phyloP scores from a whole-genome alignment of 2,797 vertebrate species.

The Geotrypetes seraphini region DNA sequence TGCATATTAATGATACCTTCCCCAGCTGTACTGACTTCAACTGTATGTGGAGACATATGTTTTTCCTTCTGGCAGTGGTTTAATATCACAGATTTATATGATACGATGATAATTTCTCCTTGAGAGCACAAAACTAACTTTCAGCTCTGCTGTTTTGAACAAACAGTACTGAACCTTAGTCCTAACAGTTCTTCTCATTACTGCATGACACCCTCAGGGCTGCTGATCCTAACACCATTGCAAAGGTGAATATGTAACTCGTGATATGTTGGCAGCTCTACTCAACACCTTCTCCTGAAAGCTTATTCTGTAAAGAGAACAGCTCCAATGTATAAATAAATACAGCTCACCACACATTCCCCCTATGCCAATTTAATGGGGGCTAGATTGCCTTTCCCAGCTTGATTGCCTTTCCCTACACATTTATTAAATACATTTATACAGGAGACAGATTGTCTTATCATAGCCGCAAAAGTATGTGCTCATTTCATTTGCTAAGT shows the following conservation, averaged over 20 bases:
- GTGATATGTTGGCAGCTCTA: too few species aligned
- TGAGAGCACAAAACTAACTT: conserved; percentile 37
- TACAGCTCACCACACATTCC: too few species aligned
- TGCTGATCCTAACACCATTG: conserved; percentile 17
- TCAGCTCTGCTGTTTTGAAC: conserved; percentile 29
- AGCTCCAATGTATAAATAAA: too few species aligned
- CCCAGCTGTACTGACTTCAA: too few species aligned
- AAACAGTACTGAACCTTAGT: conserved; percentile 37
- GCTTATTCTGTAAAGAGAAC: too few species aligned
- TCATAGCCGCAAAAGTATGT: background rate
- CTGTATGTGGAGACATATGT: too few species aligned
- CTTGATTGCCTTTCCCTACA: background rate
- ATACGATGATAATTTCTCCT: conserved; percentile 22
- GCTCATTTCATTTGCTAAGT: conserved; percentile 1
- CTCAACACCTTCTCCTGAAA: too few species aligned
- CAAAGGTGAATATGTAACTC: too few species aligned
- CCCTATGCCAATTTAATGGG: too few species aligned
- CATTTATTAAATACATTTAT: background rate
- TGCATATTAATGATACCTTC: too few species aligned
- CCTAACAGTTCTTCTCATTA: conserved; percentile 43
- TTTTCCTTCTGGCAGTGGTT: too few species aligned
- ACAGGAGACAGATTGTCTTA: conserved; percentile 1
- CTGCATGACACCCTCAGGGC: conserved; percentile 26
- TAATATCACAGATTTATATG: conserved; percentile 16
- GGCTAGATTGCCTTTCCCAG: too few species aligned